Percentiles rank a stretch among this genome's conserved stretches.
These are phyloP conservation scores for Euura lappo DNA, from an alignment of 1,140 invertebrate genomes.

Conservation along the genomic window DNA sequence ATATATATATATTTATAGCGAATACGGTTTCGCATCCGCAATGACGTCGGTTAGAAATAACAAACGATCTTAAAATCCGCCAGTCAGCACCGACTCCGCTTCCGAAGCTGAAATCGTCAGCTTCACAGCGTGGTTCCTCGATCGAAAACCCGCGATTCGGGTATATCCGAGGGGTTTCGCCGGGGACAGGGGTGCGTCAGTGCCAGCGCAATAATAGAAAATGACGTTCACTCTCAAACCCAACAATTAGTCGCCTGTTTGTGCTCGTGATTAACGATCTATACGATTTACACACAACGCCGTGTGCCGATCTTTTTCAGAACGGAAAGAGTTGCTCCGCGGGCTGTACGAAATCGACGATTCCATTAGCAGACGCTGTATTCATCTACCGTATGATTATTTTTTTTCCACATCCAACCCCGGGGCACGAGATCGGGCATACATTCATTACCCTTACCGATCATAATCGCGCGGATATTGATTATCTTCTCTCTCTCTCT, in stretches of 20 bases:
- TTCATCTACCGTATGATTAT: neutral
- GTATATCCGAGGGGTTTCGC: conserved; percentile 31
- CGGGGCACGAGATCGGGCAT: too few species aligned
- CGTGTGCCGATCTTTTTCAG: neutral
- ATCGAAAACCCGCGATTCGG: conserved; percentile 6
- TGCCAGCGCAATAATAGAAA: conserved; percentile 39
- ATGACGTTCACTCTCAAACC: conserved; percentile 48
- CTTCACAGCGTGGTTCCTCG: conserved; percentile 38
- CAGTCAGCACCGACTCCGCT: conserved; percentile 39
- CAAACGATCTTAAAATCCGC: conserved; percentile 48
- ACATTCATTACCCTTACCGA: neutral
- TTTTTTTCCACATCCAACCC: neutral
- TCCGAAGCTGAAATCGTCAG: conserved; percentile 29
- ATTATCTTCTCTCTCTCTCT: too few species aligned
- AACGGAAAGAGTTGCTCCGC: neutral
- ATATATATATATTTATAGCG: neutral
- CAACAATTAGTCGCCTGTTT: conserved; percentile 55
- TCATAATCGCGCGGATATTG: neutral
- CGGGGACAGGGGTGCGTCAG: conserved; percentile 36
- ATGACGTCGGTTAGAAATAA: conserved; percentile 32
- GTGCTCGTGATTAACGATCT: conserved; percentile 52
- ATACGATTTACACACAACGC: conserved; percentile 41
- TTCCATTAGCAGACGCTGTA: neutral
- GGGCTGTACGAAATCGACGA: neutral
- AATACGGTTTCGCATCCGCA: neutral